Evolutionary conservation across 2,888 invertebrate genomes (phyloP), one percentile per base, ranked within the genome.

Genomic region (Cantharis rufa): DNA sequence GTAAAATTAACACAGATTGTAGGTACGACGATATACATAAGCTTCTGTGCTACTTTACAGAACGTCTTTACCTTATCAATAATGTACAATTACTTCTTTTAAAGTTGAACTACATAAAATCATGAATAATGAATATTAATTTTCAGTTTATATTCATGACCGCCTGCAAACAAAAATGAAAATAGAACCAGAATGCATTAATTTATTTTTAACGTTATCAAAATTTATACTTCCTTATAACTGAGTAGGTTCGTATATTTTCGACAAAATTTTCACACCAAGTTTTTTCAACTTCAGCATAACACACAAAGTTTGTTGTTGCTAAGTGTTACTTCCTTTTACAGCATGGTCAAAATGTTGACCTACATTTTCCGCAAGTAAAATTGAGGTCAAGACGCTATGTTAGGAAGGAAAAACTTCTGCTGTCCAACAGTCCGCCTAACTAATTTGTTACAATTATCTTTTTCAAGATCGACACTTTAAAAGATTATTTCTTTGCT

Each of bases 1-100:
- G 75, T 74, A 74, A 78, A 75, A 69, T 77, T 70, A 70, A 74
- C 71, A 71, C 71, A 72, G 24, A 63, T 64, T 48, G 48, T 48
- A 68, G 48, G 68, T 61, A 28, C 16, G 61, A 72, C 61, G 61
- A 61, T 69, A 68, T 24, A 24, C 24, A 24, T 24, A 61, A 68
- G 69, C 72, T 72, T 72, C 48, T 72, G 61, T 72, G 66, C 32
- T 66, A 28, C 68, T 72, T 68, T 61, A 27, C 48, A 68, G 21
- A 13, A 21, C 15, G 66, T 72, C 63, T 71, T 63, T 71, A 28
- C 16, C 24, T 64, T 71, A 63, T 32, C 71, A 32, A 27, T 27
- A 71, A 64, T 15, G n/a, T 15, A 62, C 15, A 13, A 18, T 27
- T 63, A 27, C 27, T 63, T 71, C 10, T 66, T 28, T 71, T 18